Base-by-base conservation (phyloP, 2,113 vertebrate genomes). In the Melospiza georgiana region DNA sequence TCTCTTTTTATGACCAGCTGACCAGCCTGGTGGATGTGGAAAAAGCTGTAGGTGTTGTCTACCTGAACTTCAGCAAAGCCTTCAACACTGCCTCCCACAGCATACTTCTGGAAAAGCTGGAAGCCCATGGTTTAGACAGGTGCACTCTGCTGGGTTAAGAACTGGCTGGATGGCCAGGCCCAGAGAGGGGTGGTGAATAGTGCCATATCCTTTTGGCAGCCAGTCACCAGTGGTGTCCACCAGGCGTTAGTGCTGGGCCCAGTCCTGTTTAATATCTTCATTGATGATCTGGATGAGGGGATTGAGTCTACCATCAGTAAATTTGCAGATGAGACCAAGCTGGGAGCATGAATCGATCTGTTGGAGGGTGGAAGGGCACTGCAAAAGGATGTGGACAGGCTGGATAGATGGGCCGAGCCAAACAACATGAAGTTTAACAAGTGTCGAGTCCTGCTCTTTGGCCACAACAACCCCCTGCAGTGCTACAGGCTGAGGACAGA, bases 1-100 rank as follows among this genome's bases (percentile, higher is more conserved):
- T 77, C 28, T 49, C 28, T 35, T 51, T 63, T 63, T 33, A 63
- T n/a, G 17, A 63, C 35, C 22, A 63, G 28, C 22, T 41, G 17
- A 63, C 35, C 30, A 0, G 0, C 8, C 13, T 51, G 13, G 13
- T n/a, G 23, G 23, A 41, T 63, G 58, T 1, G 0, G 28, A 10
- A 6, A n/a, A 41, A 18, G 14, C 46, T 41, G 35, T 78, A 37
- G 46, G 0, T 52, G 10, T 51, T 63, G 46, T 21, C 23, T 24
- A 17, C 5, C 14, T 41, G 46, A 8, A 41, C 30, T 41, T 41
- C 35, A 63, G 28, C 35, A 62, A 77, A 10, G 28, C 35, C 13
- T 51, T 41, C 3, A 4, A 16, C 41, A 28, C 44, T 8, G 3
- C 23, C 23, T 57, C 55, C 55, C 55, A 33, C 55, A 57, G 54